A percentile compares a stretch with the other conserved stretches of the same genome.
Conservation (phyloP, 2,888 invertebrate species). For the Mimas tiliae region DNA sequence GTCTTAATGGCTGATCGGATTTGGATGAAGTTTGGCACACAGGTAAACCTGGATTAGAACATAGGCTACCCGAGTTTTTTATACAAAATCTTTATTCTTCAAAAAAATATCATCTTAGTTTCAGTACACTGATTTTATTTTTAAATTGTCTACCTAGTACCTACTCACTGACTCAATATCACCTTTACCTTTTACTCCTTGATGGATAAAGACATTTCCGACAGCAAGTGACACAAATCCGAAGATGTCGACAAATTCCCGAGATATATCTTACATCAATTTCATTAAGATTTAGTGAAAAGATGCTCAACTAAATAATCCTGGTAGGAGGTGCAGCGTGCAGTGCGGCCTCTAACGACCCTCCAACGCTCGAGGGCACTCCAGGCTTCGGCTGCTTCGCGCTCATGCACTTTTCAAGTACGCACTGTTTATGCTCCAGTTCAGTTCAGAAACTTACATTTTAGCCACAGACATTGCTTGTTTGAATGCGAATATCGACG, state of each 20-base stretch:
- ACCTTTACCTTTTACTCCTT: too few relatives aligned
- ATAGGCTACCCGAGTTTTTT: too few relatives aligned
- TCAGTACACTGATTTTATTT: too few relatives aligned
- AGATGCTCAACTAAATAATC: constrained; percentile 64
- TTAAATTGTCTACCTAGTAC: too few relatives aligned
- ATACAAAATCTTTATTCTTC: too few relatives aligned
- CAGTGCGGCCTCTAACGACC: constrained; percentile 66
- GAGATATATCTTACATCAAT: constrained; percentile 37
- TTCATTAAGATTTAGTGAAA: constrained; percentile 56
- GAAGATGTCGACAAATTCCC: not conserved
- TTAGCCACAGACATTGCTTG: constrained; percentile 51
- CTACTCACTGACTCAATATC: too few relatives aligned
- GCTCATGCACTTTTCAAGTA: constrained; percentile 78
- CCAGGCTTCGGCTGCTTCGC: constrained; percentile 61
- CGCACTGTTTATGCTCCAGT: constrained; percentile 77
- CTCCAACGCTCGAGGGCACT: constrained; percentile 62
- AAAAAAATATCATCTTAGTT: too few relatives aligned
- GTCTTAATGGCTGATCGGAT: too few relatives aligned
- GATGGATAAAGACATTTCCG: too few relatives aligned
- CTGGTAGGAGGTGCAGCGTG: constrained; percentile 46
- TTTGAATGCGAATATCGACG: constrained; percentile 52
- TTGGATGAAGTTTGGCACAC: too few relatives aligned
- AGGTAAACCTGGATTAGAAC: too few relatives aligned
- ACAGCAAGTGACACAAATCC: too few relatives aligned
- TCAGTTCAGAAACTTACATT: constrained; percentile 58